Evolutionary conservation across 2,113 vertebrate genomes (phyloP), one percentile per base, ranked within the genome.

Genomic region (Sphyrna mokarran): DNA sequence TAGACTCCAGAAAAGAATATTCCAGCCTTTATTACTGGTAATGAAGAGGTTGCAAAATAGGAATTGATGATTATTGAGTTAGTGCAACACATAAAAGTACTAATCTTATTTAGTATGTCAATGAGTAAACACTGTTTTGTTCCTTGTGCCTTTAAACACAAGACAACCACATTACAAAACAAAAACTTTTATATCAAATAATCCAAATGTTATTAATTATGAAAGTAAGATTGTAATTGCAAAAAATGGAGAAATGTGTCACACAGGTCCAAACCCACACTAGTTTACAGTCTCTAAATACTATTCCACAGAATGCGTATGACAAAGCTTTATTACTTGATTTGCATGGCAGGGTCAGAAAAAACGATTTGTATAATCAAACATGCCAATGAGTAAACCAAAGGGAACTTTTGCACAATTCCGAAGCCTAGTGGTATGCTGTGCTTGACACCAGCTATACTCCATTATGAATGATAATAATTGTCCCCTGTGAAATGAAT

Each of bases 401-500:
- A 54, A 13, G 43, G 40, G 40, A 23, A 23, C 26, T 95, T 76
- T 72, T 72, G 14, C 40, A 54, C 14, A 43, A 14, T 76, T 23
- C 61, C 43, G 63, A 68, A 43, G n/a, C 61, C 43, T 72, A 68
- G 40, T 95, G 68, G 94, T 69, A 76, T 22, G 66, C 68, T 54
- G 68, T 95, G 43, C 94, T 95, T 95, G 94, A 48, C 69, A 72
- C 94, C 26, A 72, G 29, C 69, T 95, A 69, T 54, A 72, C 29
- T 95, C 40, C 40, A 29, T 95, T 48, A 54, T 95, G 43, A 95
- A 11, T 72, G 89, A 66, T 95, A 72, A 72, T 95, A 48, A 70
- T 95, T 95, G 94, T 72, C 48, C 69, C 54, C 40, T 26, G 18
- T 95, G 69, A 69, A 95, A 93, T 93, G 61, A 72, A 95, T 95